These are phyloP conservation scores for Percina caprodes DNA, from an alignment of 2,113 vertebrate species.

Conservation along the genomic window DNA sequence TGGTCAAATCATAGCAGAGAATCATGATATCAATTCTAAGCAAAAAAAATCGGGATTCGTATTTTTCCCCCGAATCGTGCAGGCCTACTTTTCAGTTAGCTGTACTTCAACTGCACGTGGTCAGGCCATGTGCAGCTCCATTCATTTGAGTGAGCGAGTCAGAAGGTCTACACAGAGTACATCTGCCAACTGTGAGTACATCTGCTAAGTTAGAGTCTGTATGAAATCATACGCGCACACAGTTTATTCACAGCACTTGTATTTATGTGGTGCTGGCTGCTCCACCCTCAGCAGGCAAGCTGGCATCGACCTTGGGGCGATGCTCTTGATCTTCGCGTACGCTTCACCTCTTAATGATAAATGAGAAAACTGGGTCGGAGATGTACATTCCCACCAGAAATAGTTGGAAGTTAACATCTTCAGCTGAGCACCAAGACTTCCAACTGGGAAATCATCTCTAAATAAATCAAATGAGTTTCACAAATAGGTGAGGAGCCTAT, in stretches of 20 bases:
- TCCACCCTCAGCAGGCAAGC: conserved; percentile 61
- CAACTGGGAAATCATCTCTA: conserved; percentile 87
- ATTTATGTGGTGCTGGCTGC: conserved; percentile 53
- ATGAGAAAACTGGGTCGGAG: conserved; percentile 81
- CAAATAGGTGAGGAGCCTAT: conserved; percentile 82
- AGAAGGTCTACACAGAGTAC: conserved; percentile 29
- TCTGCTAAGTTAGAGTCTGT: conserved; percentile 46
- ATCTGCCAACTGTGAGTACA: conserved; percentile 58
- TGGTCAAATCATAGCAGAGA: too few species aligned
- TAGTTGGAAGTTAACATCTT: conserved; percentile 81
- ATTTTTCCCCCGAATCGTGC: too few species aligned
- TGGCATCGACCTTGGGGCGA: conserved; percentile 71
- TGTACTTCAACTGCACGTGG: conserved; percentile 10
- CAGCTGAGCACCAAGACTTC: conserved; percentile 75
- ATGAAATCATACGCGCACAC: conserved; percentile 32
- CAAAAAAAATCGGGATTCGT: too few species aligned
- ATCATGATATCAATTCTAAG: too few species aligned
- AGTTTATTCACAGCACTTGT: conserved; percentile 59
- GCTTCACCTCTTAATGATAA: conserved; percentile 79
- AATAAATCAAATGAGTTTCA: conserved; percentile 87
- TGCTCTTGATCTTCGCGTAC: conserved; percentile 70
- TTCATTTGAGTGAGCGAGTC: conserved; percentile 58
- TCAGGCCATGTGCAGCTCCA: conserved; percentile 26
- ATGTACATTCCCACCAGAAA: conserved; percentile 82
- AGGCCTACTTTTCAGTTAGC: too few species aligned